Evolutionary conservation across 2,797 vertebrate species (phyloP), one percentile per base, ranked within the genome.

Genomic region (Sylvilagus floridanus): DNA sequence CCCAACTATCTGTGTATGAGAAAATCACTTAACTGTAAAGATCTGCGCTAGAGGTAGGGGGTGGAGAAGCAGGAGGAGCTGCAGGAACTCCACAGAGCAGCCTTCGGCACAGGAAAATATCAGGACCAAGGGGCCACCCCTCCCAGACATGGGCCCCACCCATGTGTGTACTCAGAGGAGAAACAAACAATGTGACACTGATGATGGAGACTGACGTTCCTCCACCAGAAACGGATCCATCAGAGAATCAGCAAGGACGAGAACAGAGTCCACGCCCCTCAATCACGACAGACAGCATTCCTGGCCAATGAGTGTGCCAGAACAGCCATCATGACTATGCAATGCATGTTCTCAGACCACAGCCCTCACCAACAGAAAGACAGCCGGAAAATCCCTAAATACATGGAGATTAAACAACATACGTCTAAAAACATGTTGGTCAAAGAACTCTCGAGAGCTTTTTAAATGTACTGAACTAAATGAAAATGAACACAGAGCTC

Each of bases 201-300:
- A 4, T 8, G 37, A 22, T 28, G 50, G 42, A 47, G 42, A 47
- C 42, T 37, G 52, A 37, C 22, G 35, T 24, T 37, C 9, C 9
- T 12, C 4, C 28, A 26, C 28, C 8, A 63, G 32, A 26, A 8
- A 24, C 28, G 73, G 32, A 30, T 1, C 60, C 50, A 6, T 32
- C 22, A 32, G 26, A 54, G 4, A 32, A 35, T 3, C 22, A 9
- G 11, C 2, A 21, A 19, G 28, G 47, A 28, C 10, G 54, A 19
- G 54, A 57, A 17, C 54, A 16, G 14, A 57, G 54, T 66, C 63
- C 22, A 4, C 5, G 11, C 81, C 42, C 57, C 65, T 3, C 5
- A 1, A 13, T 30, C n/a, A 35, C 24, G 26, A 37, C 1, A 35
- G 50, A 71, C 75, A 54, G 14, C 7, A 5, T 0, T 7, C 32